Conservation (phyloP, 2,797 vertebrate species). For the Enoplosus armatus region DNA sequence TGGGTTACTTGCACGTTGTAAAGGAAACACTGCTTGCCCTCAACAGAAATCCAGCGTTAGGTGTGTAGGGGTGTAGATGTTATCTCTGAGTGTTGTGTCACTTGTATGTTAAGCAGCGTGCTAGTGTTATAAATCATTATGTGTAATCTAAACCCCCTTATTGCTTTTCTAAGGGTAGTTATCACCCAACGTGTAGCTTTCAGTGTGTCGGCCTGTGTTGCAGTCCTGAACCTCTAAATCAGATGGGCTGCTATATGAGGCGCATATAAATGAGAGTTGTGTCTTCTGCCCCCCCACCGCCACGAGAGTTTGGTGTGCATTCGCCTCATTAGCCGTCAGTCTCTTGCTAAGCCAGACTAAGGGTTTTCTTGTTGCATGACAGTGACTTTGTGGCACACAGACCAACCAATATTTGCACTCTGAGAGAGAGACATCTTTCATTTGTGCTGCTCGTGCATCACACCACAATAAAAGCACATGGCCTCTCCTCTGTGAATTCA, state of each 20-base stretch:
- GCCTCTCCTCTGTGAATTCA: constrained; percentile 52
- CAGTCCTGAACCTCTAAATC: constrained; percentile 76
- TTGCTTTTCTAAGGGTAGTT: constrained; percentile 55
- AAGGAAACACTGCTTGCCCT: constrained; percentile 35
- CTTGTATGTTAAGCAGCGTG: constrained; percentile 20
- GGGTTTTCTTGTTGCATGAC: constrained; percentile 72
- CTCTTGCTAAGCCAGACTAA: constrained; percentile 69
- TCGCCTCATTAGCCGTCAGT: constrained; percentile 79
- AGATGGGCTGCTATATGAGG: constrained; percentile 72
- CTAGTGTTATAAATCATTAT: constrained; percentile 41
- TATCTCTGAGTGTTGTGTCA: constrained; percentile 19
- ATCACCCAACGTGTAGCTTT: constrained; percentile 58
- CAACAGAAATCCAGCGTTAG: constrained; percentile 27
- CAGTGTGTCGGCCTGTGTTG: constrained; percentile 57
- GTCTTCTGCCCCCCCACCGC: constrained; percentile 62
- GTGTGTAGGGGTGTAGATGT: constrained; percentile 22
- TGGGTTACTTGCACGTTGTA: constrained; percentile 56
- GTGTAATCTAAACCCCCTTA: constrained; percentile 58
- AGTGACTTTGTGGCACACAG: constrained; percentile 57
- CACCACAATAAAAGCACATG: constrained; percentile 50
- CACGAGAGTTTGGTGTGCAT: constrained; percentile 67
- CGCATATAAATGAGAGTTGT: constrained; percentile 81
- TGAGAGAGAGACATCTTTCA: constrained; percentile 45
- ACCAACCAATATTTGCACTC: constrained; percentile 46
- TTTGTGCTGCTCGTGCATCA: constrained; percentile 60